Conservation (phyloP, 23 tunicate species). For the Corella eumyota region DNA sequence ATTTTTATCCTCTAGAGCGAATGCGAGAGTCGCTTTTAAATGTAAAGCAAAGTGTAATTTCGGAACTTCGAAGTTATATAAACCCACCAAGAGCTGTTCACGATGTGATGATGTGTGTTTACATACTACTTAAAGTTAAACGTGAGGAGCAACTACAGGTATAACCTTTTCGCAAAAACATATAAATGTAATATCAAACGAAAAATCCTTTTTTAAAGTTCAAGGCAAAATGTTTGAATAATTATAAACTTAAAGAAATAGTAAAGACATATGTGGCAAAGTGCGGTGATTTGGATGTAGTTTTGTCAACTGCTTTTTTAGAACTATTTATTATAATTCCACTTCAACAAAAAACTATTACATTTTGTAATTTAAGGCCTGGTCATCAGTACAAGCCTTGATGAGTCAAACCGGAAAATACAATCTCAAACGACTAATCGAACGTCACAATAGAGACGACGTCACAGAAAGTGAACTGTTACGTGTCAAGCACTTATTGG, state of each 20-base stretch:
- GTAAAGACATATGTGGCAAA: no score
- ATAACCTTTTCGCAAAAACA: neutral
- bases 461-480: neutral
- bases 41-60: constrained; percentile 28
- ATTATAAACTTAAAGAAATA: no score
- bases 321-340: no score
- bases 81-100: constrained; percentile 64
- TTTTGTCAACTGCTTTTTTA: no score
- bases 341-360: no score
- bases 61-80: constrained; percentile 58
- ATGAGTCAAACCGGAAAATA: constrained; percentile 21
- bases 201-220: no score
- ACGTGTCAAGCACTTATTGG: constrained; percentile 12
- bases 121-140: constrained; percentile 30
- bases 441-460: constrained; percentile 2
- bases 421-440: constrained; percentile 30
- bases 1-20: constrained; percentile 6
- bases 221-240: no score
- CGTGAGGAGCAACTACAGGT: constrained; percentile 17
- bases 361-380: constrained; percentile 33
- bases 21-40: constrained; percentile 7
- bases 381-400: constrained; percentile 33
- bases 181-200: no score
- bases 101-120: constrained; percentile 87
- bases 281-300: no score